Percentiles rank a stretch among this genome's conserved stretches.
These are phyloP conservation scores for Drosophila nebulosa DNA, from an alignment of 1,140 invertebrate genomes.

Conservation along the genomic window DNA sequence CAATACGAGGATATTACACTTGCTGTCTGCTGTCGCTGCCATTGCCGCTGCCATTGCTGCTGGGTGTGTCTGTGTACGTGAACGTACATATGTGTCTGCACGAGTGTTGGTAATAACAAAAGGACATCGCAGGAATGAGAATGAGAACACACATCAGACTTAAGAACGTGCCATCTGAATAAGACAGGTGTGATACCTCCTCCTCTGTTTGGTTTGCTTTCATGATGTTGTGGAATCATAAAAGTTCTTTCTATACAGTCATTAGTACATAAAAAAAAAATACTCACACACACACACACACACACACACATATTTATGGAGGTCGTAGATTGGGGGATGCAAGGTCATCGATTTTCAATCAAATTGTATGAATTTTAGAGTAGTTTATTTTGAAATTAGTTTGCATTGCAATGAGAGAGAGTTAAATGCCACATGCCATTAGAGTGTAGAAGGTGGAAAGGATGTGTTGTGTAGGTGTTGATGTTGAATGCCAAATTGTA, in stretches of 20 bases:
- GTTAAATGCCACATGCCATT: too few relatives aligned
- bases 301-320: background rate
- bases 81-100: constrained; percentile 21
- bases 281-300: too few relatives aligned
- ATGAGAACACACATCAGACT: background rate
- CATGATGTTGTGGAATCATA: constrained; percentile 73
- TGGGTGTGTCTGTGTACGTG: constrained; percentile 15
- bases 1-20: constrained; percentile 43
- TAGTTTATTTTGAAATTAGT: constrained; percentile 13
- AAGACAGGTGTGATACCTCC: background rate
- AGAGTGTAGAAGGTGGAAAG: too few relatives aligned
- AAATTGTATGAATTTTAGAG: background rate
- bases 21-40: background rate
- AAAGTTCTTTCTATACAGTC: constrained; percentile 61
- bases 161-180: background rate
- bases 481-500: background rate
- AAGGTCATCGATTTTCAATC: background rate
- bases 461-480: too few relatives aligned
- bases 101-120: background rate
- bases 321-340: background rate
- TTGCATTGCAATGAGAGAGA: too few relatives aligned
- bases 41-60: too few relatives aligned
- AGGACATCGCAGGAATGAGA: background rate
- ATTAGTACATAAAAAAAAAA: constrained; percentile 23
- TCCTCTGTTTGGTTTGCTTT: constrained; percentile 59